Base-by-base conservation (phyloP, 2,888 invertebrate genomes). In the Agrotis segetum region DNA sequence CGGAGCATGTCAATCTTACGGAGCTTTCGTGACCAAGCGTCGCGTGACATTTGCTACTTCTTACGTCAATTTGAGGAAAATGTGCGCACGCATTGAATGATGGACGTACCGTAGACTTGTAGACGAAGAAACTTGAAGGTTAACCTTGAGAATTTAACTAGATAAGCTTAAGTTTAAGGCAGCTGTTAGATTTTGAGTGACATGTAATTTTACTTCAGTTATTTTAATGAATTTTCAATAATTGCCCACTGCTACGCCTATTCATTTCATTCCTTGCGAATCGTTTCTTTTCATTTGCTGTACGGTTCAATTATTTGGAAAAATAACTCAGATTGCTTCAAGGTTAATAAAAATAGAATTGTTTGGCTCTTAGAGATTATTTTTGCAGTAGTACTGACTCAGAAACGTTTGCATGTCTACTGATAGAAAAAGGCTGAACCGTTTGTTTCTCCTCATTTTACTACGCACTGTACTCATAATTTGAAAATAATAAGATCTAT, bases 41-140 rank as follows among this genome's bases (percentile, higher is more conserved):
- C 56, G 85, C 85, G 79, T 84, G 86, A 67, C 72, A 70, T 71
- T 70, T 49, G 61, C 61, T 79, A 65, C 61, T 77, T 72, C 68
- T 86, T 82, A 82, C 81, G 75, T 83, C 69, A 64, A 73, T 77
- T 74, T 68, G 64, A 72, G 11, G 67, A 75, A 82, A 78, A 79
- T 76, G 69, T 74, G 73, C 67, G 68, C 85, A 81, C 81, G 75
- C 79, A 77, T 61, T 0, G 1, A 29, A 11, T 40, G 60, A 71
- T 83, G 67, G 44, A 47, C 64, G 46, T 19, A 55, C 58, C 16
- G 2, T 50, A 46, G 46, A 66, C 40, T 66, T 77, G 44, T n/a
- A 16, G 34, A 21, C 17, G 53, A 29, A 67, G 52, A 61, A 66
- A 64, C 29, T 65, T 78, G 72, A 70, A 73, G 78, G 72, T 81